Percentiles rank a stretch among this genome's conserved stretches.
phyloP scores from a whole-genome alignment of 2,888 invertebrate genomes.

The Limnephilus rhombicus region DNA sequence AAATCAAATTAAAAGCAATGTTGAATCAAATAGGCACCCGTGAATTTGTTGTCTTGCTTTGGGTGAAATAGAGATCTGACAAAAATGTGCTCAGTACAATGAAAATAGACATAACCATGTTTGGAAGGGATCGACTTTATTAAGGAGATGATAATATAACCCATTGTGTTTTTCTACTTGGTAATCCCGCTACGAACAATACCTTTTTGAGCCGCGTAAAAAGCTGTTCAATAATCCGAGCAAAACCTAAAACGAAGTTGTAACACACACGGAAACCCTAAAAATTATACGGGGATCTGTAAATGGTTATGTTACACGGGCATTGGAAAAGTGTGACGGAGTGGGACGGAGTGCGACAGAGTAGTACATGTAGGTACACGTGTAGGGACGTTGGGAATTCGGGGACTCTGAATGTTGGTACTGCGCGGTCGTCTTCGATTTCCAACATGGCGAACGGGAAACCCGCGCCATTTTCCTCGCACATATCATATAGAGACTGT shows the following conservation, averaged over 20 bases:
- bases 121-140: background rate
- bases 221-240: background rate
- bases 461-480: slow-evolving; percentile 1
- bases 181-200: slow-evolving; percentile 2
- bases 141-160: background rate
- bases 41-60: background rate
- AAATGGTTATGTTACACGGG: slow-evolving; percentile 37
- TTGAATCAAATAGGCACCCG: background rate
- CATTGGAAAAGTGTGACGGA: background rate
- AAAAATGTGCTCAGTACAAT: background rate
- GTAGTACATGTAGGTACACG: background rate
- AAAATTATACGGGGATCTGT: slow-evolving; percentile 43
- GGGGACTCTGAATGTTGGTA: background rate
- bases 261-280: slow-evolving; percentile 37
- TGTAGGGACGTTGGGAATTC: background rate
- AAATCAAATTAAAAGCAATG: no score
- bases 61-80: background rate
- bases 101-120: background rate
- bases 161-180: background rate
- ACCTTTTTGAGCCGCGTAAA: background rate
- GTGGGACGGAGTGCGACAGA: background rate
- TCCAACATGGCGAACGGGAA: slow-evolving; percentile 38
- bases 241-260: slow-evolving; percentile 2
- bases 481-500: background rate
- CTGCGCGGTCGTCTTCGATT: slow-evolving; percentile 23